phyloP scores from a whole-genome alignment of 2,888 invertebrate genomes.

The Hofmannophila pseudospretella region DNA sequence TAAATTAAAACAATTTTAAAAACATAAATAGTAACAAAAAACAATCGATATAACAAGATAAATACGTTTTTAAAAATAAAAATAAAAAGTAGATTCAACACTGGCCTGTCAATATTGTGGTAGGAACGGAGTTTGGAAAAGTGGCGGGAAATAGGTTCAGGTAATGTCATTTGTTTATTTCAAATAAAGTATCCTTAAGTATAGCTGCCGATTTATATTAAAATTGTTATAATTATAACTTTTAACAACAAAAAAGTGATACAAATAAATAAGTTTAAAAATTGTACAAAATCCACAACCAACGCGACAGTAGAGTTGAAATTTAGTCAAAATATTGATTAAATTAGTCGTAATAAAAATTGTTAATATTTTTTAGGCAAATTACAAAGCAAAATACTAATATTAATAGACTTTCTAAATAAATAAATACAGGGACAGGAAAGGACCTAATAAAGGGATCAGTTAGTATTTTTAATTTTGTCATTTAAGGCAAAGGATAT shows the following conservation, averaged over 20 bases:
- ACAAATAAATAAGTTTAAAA: slow-evolving; percentile 48
- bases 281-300: slow-evolving; percentile 52
- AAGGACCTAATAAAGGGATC: slow-evolving; percentile 42
- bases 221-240: slow-evolving; percentile 47
- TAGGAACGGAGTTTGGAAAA: slow-evolving; percentile 29
- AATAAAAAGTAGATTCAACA: slow-evolving; percentile 68
- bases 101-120: slow-evolving; percentile 78
- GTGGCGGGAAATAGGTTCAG: slow-evolving; percentile 21
- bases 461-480: slow-evolving; percentile 39
- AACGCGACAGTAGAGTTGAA: slow-evolving; percentile 30
- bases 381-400: slow-evolving; percentile 67
- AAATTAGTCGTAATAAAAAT: slow-evolving; percentile 27
- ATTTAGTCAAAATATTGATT: slow-evolving; percentile 19
- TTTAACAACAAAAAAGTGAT: slow-evolving; percentile 56
- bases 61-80: slow-evolving; percentile 63
- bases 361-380: slow-evolving; percentile 52
- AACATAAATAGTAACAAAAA: slow-evolving; percentile 73
- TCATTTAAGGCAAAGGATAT: slow-evolving; percentile 16
- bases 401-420: slow-evolving; percentile 54
- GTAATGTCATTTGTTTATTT: slow-evolving; percentile 71
- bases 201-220: slow-evolving; percentile 66
- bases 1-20: slow-evolving; percentile 71
- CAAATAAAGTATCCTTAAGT: slow-evolving; percentile 70
- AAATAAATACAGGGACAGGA: slow-evolving; percentile 67
- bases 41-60: slow-evolving; percentile 67